These are phyloP conservation scores for Ruditapes philippinarum DNA, from an alignment of 1,140 invertebrate species.

Conservation along the genomic window DNA sequence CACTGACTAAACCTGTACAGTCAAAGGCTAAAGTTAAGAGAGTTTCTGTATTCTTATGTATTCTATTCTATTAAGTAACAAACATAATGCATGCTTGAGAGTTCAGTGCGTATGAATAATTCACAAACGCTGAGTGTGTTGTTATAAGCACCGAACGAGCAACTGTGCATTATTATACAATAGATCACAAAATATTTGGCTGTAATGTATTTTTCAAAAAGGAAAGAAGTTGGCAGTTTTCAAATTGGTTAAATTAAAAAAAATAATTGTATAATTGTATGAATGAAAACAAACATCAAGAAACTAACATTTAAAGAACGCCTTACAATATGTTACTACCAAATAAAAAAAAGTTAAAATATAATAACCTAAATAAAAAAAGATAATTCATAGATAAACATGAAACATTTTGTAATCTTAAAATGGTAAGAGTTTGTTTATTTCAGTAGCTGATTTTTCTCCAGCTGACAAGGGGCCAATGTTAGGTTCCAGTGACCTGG, in stretches of 20 bases:
- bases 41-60: slow-evolving; percentile 41
- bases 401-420: slow-evolving; percentile 36
- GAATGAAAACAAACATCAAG: slow-evolving; percentile 45
- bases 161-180: slow-evolving; percentile 50
- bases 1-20: slow-evolving; percentile 43
- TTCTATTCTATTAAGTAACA: slow-evolving; percentile 3
- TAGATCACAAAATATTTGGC: slow-evolving; percentile 34
- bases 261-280: slow-evolving; percentile 44
- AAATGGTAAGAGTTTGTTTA: slow-evolving; percentile 45
- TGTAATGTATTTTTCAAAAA: slow-evolving; percentile 42
- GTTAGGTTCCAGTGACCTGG: slow-evolving; percentile 33
- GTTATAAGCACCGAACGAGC: slow-evolving; percentile 48
- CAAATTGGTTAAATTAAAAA: slow-evolving; percentile 44
- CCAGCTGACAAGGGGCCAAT: slow-evolving; percentile 47
- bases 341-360: slow-evolving; percentile 37
- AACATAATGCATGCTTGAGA: slow-evolving; percentile 29
- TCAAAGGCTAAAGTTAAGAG: slow-evolving; percentile 46
- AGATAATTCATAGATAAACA: too few species aligned
- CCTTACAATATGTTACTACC: slow-evolving; percentile 37
- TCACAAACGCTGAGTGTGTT: slow-evolving; percentile 43
- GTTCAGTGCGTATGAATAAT: slow-evolving; percentile 41
- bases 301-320: slow-evolving; percentile 43
- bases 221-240: slow-evolving; percentile 39
- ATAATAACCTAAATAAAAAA: slow-evolving; percentile 29
- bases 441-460: slow-evolving; percentile 44